phyloP scores from a whole-genome alignment of 2,888 invertebrate genomes.

The Drosophila mettleri region DNA sequence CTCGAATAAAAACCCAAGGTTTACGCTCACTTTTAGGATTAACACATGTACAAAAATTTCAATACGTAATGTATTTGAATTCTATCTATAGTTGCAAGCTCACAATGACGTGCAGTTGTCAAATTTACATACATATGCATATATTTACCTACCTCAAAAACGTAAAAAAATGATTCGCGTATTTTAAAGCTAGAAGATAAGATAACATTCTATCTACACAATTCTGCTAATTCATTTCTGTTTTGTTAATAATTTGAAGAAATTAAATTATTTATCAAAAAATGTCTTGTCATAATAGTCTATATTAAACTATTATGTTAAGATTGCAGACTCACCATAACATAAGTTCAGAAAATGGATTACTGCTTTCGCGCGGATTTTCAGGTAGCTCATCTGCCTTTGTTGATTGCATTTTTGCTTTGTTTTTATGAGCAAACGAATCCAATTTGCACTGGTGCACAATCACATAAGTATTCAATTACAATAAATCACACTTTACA shows the following conservation, averaged over 20 bases:
- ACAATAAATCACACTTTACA: slow-evolving; percentile 6
- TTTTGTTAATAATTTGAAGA: background rate
- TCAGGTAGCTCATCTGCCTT: slow-evolving; percentile 84
- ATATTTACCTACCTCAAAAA: background rate
- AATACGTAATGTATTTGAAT: background rate
- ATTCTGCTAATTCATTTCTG: background rate
- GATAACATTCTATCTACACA: slow-evolving; percentile 25
- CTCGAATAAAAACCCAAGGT: background rate
- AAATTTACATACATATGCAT: too few relatives aligned
- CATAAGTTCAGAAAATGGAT: slow-evolving; percentile 87
- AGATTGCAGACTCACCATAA: slow-evolving; percentile 85
- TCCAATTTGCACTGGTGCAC: slow-evolving; percentile 18
- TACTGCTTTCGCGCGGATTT: slow-evolving; percentile 86
- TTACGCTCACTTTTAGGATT: background rate
- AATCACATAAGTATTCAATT: slow-evolving; percentile 10
- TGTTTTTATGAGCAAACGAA: slow-evolving; percentile 13
- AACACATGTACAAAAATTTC: background rate
- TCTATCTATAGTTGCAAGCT: background rate
- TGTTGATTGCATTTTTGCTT: slow-evolving; percentile 80
- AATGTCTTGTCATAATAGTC: slow-evolving; percentile 7
- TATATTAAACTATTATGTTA: background rate
- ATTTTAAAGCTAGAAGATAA: slow-evolving; percentile 30
- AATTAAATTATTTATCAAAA: background rate
- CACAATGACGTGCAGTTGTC: slow-evolving; percentile 8
- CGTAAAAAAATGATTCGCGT: slow-evolving; percentile 9